Base-by-base conservation (phyloP, 2,888 invertebrate species). In the Celastrina argiolus region DNA sequence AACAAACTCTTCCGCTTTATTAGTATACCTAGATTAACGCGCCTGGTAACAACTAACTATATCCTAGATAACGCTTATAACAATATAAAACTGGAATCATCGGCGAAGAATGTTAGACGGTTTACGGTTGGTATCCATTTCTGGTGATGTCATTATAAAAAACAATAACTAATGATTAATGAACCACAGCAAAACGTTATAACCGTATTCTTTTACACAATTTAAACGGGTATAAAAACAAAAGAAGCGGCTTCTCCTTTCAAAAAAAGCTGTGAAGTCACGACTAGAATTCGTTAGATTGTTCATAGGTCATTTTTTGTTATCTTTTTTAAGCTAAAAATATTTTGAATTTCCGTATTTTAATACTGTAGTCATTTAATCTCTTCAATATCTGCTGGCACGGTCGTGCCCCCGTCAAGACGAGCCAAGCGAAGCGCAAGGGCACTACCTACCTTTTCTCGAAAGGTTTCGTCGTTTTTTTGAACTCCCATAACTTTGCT, bases 231-330 rank as follows among this genome's bases (percentile, higher is more conserved):
- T 39, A 56, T 22, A 18, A 34, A 59, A 28, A 31, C 10, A 28
- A 58, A 59, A 59, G 39, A 61, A 10, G 61, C 7, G 34, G 36
- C 36, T 61, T 39, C 61, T 18, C 14, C 22, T 22, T 61, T 61
- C 74, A 83, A 88, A 85, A 84, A 82, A 81, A 82, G 74, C 74
- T 76, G 72, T 78, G 80, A 75, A 81, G 80, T 87, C 83, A 85
- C 85, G 83, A 85, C 74, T 77, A 66, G 74, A 77, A 77, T 76
- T 76, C 74, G 67, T 61, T 39, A 22, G 36, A 18, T 63, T 56
- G 12, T 26, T 22, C n/a, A 26, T 51, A 36, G 36, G 58, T 8
- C 28, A 18, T 42, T 66, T 58, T 41, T 58, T 66, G 39, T 45
- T 64, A 7, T 42, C 39, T 42, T 63, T 26, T 36, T 36, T 22